These are phyloP conservation scores for Otolemur crassicaudatus DNA, from an alignment of 2,797 vertebrate genomes.

Conservation along the genomic window DNA sequence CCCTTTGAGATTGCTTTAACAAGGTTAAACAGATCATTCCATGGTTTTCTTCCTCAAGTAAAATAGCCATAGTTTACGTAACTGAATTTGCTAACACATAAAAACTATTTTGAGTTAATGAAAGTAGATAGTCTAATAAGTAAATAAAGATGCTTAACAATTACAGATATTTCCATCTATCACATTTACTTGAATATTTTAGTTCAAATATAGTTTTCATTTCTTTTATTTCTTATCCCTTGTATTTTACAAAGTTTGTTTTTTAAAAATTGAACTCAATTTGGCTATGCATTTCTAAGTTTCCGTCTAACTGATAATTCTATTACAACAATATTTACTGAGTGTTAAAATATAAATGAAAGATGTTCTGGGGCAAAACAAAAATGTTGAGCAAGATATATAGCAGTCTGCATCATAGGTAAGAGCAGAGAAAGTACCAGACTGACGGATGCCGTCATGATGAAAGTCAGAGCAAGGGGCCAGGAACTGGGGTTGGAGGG, in stretches of 20 bases:
- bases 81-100: neutral
- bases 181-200: neutral
- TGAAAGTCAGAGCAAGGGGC: neutral
- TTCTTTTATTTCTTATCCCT: slow-evolving; percentile 33
- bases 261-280: neutral
- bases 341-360: slow-evolving; percentile 1
- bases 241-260: neutral
- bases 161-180: neutral
- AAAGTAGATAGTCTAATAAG: slow-evolving; percentile 28
- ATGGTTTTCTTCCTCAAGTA: slow-evolving; percentile 9
- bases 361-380: neutral
- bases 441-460: neutral
- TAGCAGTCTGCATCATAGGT: neutral
- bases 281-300: neutral
- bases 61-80: neutral
- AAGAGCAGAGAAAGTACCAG: neutral
- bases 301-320: neutral
- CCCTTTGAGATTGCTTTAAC: neutral
- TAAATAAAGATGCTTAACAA: neutral
- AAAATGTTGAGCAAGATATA: neutral
- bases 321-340: neutral
- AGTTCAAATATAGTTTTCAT: neutral
- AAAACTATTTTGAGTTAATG: neutral
- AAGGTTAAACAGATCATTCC: neutral
- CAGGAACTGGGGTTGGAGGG: neutral